Evolutionary conservation across 2,113 vertebrate genomes (phyloP).

Genomic region (Lophotis ruficrista): DNA sequence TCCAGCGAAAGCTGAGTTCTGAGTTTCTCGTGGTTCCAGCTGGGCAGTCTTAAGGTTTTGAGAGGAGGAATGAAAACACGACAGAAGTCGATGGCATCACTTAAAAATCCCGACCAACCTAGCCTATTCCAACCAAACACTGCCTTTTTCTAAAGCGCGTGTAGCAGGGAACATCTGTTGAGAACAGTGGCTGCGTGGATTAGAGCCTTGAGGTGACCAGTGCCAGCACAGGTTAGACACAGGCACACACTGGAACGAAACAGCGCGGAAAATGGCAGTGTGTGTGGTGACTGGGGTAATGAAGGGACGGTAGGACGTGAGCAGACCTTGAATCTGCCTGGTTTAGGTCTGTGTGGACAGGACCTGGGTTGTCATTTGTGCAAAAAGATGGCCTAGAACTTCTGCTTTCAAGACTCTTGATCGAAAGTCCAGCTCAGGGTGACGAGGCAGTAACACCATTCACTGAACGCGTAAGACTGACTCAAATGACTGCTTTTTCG

Average conservation of each 20-base stretch:
- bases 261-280: not conserved
- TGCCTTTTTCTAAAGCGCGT: not conserved
- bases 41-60: not conserved
- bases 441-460: not conserved
- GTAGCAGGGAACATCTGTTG: fast-evolving
- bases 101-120: not conserved
- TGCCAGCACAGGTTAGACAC: not conserved
- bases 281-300: not conserved
- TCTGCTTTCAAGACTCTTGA: not conserved
- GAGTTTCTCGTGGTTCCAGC: not conserved
- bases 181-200: fast-evolving
- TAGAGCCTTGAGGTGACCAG: not conserved
- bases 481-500: not conserved
- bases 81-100: not conserved
- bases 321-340: not conserved
- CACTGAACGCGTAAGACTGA: not conserved
- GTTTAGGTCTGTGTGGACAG: not conserved
- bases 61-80: not conserved
- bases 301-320: not conserved
- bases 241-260: fast-evolving
- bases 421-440: not conserved
- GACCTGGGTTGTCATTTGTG: not conserved
- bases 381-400: not conserved
- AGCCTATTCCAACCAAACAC: not conserved
- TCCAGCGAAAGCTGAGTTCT: fast-evolving